Conservation (phyloP, 2,113 vertebrate species). For the Coracopsis vasa region DNA sequence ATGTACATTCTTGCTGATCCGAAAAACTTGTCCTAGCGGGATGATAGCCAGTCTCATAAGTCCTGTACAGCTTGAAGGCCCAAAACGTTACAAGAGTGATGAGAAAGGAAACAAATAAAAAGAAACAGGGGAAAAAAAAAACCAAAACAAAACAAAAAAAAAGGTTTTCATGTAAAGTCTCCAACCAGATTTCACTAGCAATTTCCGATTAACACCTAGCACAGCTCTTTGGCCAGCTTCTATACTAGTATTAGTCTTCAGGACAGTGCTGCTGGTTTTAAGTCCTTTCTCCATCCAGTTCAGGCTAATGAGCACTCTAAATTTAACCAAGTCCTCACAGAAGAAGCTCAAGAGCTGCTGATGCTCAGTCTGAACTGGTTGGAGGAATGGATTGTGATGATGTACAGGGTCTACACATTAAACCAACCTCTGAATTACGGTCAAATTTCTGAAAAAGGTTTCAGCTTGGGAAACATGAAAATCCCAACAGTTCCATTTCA, state of each 20-base stretch:
- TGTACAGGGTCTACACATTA: rapidly evolving
- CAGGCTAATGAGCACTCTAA: neutral
- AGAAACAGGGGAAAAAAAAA: neutral
- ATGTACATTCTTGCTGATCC: neutral
- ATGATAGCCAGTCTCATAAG: neutral
- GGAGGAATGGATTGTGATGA: rapidly evolving
- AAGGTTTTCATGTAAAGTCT: neutral
- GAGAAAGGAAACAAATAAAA: neutral
- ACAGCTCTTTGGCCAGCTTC: neutral
- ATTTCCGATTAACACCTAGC: neutral
- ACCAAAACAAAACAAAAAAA: too few relatives aligned
- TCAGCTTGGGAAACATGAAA: neutral
- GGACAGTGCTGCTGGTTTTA: neutral
- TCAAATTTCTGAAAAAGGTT: neutral
- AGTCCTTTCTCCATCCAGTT: neutral
- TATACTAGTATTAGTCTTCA: neutral
- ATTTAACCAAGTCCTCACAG: neutral
- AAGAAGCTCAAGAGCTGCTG: neutral
- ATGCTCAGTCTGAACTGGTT: neutral
- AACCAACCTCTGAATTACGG: neutral
- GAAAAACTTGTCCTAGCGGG: neutral
- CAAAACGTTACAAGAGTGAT: neutral
- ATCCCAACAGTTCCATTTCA: neutral
- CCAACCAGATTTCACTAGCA: neutral
- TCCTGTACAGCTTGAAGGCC: neutral